These are phyloP conservation scores for Telmatherina bonti DNA, from an alignment of 2,797 vertebrate genomes.

Conservation along the genomic window DNA sequence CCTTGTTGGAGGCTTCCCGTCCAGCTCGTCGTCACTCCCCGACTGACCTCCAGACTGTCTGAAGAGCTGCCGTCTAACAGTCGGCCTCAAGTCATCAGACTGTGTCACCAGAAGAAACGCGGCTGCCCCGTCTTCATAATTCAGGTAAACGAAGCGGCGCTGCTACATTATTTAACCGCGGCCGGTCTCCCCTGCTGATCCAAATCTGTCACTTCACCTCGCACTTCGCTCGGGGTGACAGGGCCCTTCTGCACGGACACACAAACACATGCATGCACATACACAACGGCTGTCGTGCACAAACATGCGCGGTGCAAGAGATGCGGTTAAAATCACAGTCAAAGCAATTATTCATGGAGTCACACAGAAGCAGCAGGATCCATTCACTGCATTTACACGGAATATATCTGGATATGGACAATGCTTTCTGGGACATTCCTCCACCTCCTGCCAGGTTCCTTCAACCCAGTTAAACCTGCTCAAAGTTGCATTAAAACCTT, in stretches of 20 bases:
- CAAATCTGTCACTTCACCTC: constrained; percentile 72
- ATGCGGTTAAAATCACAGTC: constrained; percentile 1
- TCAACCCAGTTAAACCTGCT: not conserved
- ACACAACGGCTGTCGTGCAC: not conserved
- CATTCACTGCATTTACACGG: not conserved
- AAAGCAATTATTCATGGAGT: not conserved
- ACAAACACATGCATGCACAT: constrained; percentile 16
- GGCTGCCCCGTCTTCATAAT: constrained; percentile 38
- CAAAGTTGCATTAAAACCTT: constrained; percentile 1
- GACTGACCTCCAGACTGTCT: constrained; percentile 67
- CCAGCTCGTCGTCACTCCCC: constrained; percentile 19
- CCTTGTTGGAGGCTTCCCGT: not conserved
- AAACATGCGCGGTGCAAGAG: not conserved
- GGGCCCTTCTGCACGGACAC: constrained; percentile 36
- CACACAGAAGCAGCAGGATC: not conserved
- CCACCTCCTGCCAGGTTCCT: not conserved
- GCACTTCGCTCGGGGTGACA: constrained; percentile 43
- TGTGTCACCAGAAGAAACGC: constrained; percentile 39
- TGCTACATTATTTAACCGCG: constrained; percentile 68
- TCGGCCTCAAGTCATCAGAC: constrained; percentile 36
- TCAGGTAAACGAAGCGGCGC: constrained; percentile 62
- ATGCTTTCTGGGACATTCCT: constrained; percentile 1
- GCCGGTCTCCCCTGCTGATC: constrained; percentile 52
- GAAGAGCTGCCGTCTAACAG: constrained; percentile 26
- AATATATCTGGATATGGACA: not conserved